Evolutionary conservation across 2,797 vertebrate genomes (phyloP), one percentile per base, ranked within the genome.

Genomic region (Arrhamphus sclerolepis): DNA sequence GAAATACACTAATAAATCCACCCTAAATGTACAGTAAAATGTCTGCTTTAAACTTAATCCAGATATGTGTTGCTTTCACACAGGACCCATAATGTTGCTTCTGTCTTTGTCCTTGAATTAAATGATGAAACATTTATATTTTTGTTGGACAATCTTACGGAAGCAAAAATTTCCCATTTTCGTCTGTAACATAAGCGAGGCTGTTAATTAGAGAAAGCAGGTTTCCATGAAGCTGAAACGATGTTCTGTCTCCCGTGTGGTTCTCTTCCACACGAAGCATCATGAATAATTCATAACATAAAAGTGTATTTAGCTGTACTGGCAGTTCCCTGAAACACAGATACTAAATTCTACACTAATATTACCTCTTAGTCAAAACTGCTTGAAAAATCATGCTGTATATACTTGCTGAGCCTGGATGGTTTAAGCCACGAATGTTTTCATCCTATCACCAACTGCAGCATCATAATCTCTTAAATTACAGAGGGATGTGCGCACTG

Each of bases 1-100:
- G 63, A 67, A 72, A 75, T 78, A 69, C 73, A 83, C 53, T 48
- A 90, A 90, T 91, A 90, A 90, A 91, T 87, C 56, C 76, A 84
- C 78, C 80, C 69, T 51, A 85, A 85, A 71, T 63, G 51, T 57
- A 62, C 6, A 28, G 43, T 55, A 47, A 71, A 75, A 68, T 66
- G 80, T 82, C 72, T 86, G 58, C 54, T 75, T 82, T 59, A 73
- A 58, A 76, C 51, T 61, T 71, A 11, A 70, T 56, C 62, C 19
- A 66, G 65, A 19, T 18, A 46, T 56, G 19, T 39, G 22, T 56
- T 74, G 26, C 7, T 57, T 56, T 62, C 34, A 54, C 59, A 53
- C 28, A 38, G 16, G 0, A 46, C 26, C 2, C 52, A 42, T 70
- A 40, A 43, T 62, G 21, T 69, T 50, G 38, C 38, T 18, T 42